Base-by-base conservation (phyloP, 2,888 invertebrate species). In the Pseudococcus viburni region DNA sequence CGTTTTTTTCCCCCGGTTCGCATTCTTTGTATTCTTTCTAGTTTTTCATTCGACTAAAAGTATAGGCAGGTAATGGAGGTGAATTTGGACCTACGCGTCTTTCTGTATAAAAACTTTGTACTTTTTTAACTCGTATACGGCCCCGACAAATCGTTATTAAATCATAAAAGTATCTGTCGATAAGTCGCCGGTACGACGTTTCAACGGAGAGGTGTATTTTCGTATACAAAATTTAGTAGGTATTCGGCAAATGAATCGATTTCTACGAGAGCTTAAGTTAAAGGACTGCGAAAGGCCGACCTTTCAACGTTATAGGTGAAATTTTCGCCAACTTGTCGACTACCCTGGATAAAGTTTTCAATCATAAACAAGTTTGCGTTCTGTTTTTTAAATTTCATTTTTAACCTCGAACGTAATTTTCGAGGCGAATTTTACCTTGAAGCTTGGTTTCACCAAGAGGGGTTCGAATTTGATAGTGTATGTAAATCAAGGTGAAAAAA, bases 21-120 rank as follows among this genome's bases (percentile, higher is more conserved):
- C 26, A 26, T 73, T 73, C 26, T 73, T 7, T 59, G 6, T 19
- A 19, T 73, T 73, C 68, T 73, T 73, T 73, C 22, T 22, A 3
- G 26, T 73, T 73, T 73, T 73, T 73, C 68, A 73, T 73, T 73
- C 68, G 4, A 73, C 68, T 73, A 73, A 73, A 73, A 73, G 68
- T 73, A 73, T 59, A 19, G 59, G 19, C 6, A 59, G 59, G 59
- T 59, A 19, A 33, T 73, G 33, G 68, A 73, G 1, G 15, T 26
- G 33, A 73, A 33, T 73, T 33, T 15, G 26, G 33, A 33, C 68
- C 26, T 33, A 26, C 26, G 68, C 68, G 26, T 73, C 68, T 15
- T 12, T 15, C 6, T 73, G 15, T 73, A 33, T 2, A 33, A 33
- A 33, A 33, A 33, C 26, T 33, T n/a, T 33, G 26, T 33, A 33